These are phyloP conservation scores for Cladorhizidae sp. DNA, from an alignment of 37 sponge, comb jelly and placozoan genomes.

Conservation along the genomic window DNA sequence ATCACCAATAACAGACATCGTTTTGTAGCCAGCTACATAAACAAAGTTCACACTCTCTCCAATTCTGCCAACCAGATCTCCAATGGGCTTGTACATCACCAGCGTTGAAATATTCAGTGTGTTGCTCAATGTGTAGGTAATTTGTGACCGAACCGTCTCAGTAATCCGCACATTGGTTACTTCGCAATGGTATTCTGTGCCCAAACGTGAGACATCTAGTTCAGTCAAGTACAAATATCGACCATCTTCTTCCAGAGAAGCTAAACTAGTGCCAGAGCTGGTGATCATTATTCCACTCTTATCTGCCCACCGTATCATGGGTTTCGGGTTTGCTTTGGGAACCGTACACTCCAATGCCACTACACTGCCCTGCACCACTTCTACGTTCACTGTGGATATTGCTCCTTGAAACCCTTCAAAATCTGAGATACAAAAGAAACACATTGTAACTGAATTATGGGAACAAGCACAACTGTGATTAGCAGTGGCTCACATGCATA, in stretches of 20 bases:
- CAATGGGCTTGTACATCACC: conserved; percentile 22
- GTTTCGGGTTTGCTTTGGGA: conserved; percentile 11
- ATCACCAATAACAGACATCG: no score
- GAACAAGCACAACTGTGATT: neutral
- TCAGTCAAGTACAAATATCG: conserved; percentile 22
- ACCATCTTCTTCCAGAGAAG: conserved; percentile 20
- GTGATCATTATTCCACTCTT: neutral
- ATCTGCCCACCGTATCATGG: conserved; percentile 18
- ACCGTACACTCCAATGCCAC: conserved; percentile 37
- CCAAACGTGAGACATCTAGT: neutral
- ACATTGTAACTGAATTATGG: no score
- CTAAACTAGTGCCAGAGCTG: no score
- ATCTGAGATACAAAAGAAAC: no score
- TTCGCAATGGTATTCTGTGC: conserved; percentile 24
- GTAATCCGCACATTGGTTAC: conserved; percentile 36
- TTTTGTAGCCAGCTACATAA: conserved; percentile 1
- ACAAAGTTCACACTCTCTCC: neutral
- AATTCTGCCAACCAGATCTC: neutral
- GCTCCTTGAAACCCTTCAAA: conserved; percentile 3
- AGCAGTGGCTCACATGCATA: conserved; percentile 45
- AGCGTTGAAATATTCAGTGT: neutral
- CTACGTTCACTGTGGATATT: neutral
- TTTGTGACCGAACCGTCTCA: neutral
- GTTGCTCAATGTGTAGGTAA: neutral
- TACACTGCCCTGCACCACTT: no score